A percentile compares a stretch with the other conserved stretches of the same genome.
These are phyloP conservation scores for Hoplostethus mediterraneus DNA, from an alignment of 2,797 vertebrate genomes.

Conservation along the genomic window DNA sequence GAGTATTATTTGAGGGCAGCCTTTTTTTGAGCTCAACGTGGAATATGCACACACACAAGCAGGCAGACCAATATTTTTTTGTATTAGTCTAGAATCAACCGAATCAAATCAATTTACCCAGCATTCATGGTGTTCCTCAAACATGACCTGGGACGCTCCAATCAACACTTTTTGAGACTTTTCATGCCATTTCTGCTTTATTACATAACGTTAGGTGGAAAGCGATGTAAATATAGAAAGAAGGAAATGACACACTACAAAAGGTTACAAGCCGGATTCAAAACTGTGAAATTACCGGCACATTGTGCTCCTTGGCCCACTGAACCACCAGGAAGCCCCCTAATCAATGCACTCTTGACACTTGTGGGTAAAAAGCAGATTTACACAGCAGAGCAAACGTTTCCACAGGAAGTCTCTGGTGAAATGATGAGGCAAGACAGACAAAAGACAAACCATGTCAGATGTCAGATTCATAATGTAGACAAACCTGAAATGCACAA, in stretches of 20 bases:
- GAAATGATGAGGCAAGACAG: constrained; percentile 3
- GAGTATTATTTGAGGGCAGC: no score
- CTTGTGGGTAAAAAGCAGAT: constrained; percentile 2
- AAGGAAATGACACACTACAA: constrained; percentile 21
- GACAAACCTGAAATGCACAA: no score
- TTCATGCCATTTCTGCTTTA: constrained; percentile 5
- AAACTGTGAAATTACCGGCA: constrained; percentile 13
- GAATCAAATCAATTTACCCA: not conserved
- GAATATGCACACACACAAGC: not conserved
- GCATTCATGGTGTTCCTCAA: no score
- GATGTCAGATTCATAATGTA: no score
- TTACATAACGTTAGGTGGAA: no score
- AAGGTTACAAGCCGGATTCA: constrained; percentile 47
- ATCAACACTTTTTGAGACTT: not conserved
- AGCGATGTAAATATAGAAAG: no score
- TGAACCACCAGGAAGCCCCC: constrained; percentile 27
- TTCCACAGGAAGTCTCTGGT: constrained; percentile 68
- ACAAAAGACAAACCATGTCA: not conserved
- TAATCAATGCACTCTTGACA: constrained; percentile 13
- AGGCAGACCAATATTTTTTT: not conserved
- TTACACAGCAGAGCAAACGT: constrained; percentile 44
- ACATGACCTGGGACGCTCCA: not conserved
- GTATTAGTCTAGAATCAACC: not conserved
- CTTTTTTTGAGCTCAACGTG: not conserved
- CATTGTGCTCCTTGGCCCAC: constrained; percentile 14